Evolutionary conservation across 2,888 invertebrate genomes (phyloP), one percentile per base, ranked within the genome.

Genomic region (Cylindroiulus punctatus): DNA sequence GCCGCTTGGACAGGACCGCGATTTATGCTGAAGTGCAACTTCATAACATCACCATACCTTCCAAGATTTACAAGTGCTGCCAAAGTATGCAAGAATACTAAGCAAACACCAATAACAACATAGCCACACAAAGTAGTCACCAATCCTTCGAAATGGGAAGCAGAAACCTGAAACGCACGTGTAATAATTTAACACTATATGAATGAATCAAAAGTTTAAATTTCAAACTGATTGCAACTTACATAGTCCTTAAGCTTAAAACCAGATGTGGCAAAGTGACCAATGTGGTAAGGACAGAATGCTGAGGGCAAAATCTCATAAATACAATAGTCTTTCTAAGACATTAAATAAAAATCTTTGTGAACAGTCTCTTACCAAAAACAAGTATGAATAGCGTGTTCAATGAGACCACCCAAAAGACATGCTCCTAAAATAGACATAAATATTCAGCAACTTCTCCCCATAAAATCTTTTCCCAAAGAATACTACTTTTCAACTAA

Each of bases 331-430:
- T n/a, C 5, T 76, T 3, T 65, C 22, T 36, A 65, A 40, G 8
- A 44, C 1, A 40, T 17, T 12, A 84, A 40, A 57, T 14, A 32
- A n/a, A 65, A 10, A 44, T 81, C 86, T 26, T 42, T 10, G 2
- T 81, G 65, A 85, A 36, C 19, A 40, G 83, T 2, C 3, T 8
- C 30, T 40, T 89, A 93, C 93, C 93, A 92, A 99, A 99, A 30
- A 98, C 95, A 88, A 99, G 93, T 88, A 99, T 98, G 90, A 99
- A 99, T 87, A 99, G 93, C 0, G 98, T 98, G 90, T 99, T 99
- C 42, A 99, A 92, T 0, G 98, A 98, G 30, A 99, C 97, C 36
- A 99, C 98, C 99, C 99, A 99, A 91, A 99, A 98, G 0, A 99
- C 98, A 92, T 99, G 99, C 91, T 99, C 99, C 86, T 99, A 91